Conservation (phyloP, 2,113 vertebrate species). For the Hyperoodon ampullatus region DNA sequence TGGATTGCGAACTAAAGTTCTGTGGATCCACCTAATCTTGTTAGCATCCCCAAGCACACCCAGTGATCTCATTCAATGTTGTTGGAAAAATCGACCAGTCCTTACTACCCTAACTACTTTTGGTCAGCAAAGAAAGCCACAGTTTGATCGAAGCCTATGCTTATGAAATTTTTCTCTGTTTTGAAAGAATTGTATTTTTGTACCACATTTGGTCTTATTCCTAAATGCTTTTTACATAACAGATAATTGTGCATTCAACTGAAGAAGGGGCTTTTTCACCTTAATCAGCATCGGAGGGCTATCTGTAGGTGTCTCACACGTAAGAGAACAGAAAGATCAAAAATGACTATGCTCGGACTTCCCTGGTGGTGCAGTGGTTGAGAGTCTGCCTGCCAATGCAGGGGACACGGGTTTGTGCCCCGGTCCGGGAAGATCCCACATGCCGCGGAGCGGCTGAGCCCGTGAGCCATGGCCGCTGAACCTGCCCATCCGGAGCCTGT, state of each 20-base stretch:
- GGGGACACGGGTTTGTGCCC: too few relatives aligned
- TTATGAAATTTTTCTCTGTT: background rate
- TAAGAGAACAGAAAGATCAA: background rate
- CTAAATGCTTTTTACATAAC: background rate
- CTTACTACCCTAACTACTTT: background rate
- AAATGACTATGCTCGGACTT: background rate
- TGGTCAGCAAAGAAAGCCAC: background rate
- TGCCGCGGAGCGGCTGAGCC: accelerated
- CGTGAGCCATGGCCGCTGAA: too few relatives aligned
- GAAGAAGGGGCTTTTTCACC: background rate
- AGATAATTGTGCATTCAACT: background rate
- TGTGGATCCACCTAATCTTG: background rate
- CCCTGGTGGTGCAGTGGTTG: too few relatives aligned
- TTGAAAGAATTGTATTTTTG: constrained; percentile 16
- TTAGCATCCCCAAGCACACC: background rate
- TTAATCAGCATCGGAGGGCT: background rate
- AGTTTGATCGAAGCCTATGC: background rate
- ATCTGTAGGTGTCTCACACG: background rate
- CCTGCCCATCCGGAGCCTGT: too few relatives aligned
- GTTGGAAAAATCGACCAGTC: background rate
- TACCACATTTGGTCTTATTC: background rate
- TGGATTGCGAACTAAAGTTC: background rate
- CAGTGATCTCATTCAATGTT: background rate
- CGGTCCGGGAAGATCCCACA: too few relatives aligned
- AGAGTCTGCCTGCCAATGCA: too few relatives aligned